A percentile compares a stretch with the other conserved stretches of the same genome.
These are phyloP conservation scores for Vicugna pacos DNA, from an alignment of 2,113 vertebrate genomes.

Conservation along the genomic window DNA sequence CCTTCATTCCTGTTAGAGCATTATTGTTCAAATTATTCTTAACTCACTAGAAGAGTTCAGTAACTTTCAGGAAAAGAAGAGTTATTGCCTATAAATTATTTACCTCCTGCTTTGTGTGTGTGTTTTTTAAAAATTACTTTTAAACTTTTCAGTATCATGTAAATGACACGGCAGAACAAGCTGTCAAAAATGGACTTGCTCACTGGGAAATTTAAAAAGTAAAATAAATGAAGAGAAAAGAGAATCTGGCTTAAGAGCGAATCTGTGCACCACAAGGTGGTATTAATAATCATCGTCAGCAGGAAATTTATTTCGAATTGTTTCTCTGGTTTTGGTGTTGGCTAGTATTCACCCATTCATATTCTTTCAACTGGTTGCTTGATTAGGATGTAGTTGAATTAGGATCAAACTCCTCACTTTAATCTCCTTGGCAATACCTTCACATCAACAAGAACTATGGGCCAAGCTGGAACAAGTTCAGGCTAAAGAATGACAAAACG, in stretches of 20 bases:
- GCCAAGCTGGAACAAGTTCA: not conserved
- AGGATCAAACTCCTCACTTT: not conserved
- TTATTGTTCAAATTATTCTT: slow-evolving; percentile 22
- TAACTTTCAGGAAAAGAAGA: not conserved
- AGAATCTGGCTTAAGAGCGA: not conserved
- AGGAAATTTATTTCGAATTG: not conserved
- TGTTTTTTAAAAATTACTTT: not conserved
- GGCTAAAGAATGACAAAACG: slow-evolving; percentile 4
- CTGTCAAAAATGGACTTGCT: not conserved
- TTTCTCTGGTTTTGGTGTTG: not conserved
- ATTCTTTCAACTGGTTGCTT: slow-evolving; percentile 12
- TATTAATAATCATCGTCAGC: not conserved
- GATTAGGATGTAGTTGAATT: slow-evolving; percentile 3
- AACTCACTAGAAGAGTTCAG: not conserved
- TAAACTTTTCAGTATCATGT: not conserved
- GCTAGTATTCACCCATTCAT: not conserved
- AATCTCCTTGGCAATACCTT: slow-evolving; percentile 36
- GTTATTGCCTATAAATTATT: not conserved
- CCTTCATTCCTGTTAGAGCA: not conserved
- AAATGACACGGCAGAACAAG: not conserved
- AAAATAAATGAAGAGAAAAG: slow-evolving; percentile 5
- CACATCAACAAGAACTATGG: not conserved
- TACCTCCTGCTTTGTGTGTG: not conserved
- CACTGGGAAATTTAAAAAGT: not conserved
- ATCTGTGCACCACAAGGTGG: not conserved